phyloP scores from a whole-genome alignment of 2,113 vertebrate species.

The Phyllostomus hastatus region DNA sequence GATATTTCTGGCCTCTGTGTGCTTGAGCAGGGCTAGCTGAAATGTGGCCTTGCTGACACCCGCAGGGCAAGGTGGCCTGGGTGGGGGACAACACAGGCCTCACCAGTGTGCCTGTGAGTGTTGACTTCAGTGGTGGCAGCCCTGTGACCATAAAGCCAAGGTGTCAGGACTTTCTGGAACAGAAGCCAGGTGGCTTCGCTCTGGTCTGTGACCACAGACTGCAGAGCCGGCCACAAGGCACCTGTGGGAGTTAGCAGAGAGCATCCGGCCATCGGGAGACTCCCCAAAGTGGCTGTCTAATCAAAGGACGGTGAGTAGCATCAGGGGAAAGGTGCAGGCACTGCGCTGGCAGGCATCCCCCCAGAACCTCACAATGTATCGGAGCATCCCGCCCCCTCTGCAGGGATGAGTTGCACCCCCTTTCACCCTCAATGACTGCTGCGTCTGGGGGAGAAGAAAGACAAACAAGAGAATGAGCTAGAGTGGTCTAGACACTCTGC shows the following conservation, averaged over 20 bases:
- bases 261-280: rapidly evolving
- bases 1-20: not conserved
- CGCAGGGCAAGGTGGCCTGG: not conserved
- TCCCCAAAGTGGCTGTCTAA: not conserved
- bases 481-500: not conserved
- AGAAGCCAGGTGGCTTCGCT: not conserved
- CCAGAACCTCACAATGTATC: rapidly evolving
- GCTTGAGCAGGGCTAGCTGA: not conserved
- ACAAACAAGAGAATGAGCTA: too few species aligned
- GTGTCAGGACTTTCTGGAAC: not conserved
- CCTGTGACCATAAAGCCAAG: not conserved
- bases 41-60: not conserved
- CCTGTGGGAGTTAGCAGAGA: rapidly evolving
- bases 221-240: not conserved
- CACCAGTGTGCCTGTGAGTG: not conserved
- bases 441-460: rapidly evolving
- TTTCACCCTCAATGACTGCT: not conserved
- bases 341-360: not conserved
- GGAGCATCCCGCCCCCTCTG: rapidly evolving
- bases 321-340: not conserved
- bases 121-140: not conserved
- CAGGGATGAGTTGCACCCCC: rapidly evolving
- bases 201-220: not conserved
- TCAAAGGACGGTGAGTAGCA: too few species aligned
- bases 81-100: too few species aligned